phyloP scores from a whole-genome alignment of 2,888 invertebrate species.

The Acrocyrtus sp. region DNA sequence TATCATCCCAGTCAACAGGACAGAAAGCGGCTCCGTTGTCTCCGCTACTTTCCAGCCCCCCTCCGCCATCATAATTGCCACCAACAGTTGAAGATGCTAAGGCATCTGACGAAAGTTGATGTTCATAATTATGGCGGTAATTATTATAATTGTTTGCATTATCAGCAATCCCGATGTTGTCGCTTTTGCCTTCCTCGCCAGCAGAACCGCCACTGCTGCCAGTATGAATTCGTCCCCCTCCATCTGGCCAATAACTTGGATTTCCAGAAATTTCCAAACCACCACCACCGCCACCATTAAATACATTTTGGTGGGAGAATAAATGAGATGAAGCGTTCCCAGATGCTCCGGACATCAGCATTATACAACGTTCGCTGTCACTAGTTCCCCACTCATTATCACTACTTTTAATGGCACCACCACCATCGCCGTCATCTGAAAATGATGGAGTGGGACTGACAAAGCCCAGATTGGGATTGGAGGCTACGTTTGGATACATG shows the following conservation, averaged over 20 bases:
- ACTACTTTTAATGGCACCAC: not conserved
- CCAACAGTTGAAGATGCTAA: not conserved
- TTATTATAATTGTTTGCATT: conserved; percentile 3
- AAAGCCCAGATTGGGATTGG: conserved; percentile 15
- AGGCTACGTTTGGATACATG: conserved; percentile 26
- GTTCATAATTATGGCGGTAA: conserved; percentile 1
- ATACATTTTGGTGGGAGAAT: too few species aligned
- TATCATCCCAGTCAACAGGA: conserved; percentile 72
- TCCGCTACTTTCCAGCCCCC: not conserved
- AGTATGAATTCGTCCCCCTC: not conserved
- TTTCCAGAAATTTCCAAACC: not conserved
- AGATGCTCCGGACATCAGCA: too few species aligned
- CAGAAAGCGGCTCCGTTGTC: conserved; percentile 30
- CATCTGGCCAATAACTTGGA: not conserved
- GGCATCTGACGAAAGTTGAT: not conserved
- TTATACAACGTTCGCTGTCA: too few species aligned
- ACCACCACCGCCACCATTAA: not conserved
- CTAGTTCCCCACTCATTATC: not conserved
- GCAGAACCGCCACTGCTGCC: not conserved
- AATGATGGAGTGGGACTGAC: conserved; percentile 24
- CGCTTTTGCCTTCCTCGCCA: conserved; percentile 22
- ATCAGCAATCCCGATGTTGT: not conserved
- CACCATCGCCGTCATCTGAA: not conserved
- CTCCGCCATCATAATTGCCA: conserved; percentile 1
- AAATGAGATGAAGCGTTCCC: too few species aligned